phyloP scores from a whole-genome alignment of 2,113 vertebrate genomes.

The Brachyhypopomus gauderio region DNA sequence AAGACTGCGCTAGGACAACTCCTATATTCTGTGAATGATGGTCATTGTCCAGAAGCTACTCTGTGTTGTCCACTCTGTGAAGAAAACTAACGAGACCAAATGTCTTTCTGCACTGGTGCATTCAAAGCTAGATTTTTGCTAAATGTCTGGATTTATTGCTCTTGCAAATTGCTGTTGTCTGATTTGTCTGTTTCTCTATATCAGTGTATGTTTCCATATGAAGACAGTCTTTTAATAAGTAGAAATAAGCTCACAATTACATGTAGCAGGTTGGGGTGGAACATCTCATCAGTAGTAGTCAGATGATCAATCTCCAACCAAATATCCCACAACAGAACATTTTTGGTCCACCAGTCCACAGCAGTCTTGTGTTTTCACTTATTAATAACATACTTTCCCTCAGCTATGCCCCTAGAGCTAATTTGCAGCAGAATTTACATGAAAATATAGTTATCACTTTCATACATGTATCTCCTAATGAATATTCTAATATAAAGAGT shows the following conservation, averaged over 20 bases:
- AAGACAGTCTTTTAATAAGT: conserved; percentile 13
- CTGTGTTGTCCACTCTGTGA: conserved; percentile 14
- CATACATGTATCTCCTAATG: not conserved
- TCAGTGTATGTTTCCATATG: not conserved
- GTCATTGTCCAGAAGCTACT: conserved; percentile 31
- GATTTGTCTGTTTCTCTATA: conserved; percentile 5
- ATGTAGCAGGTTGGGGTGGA: not conserved
- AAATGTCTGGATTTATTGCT: conserved; percentile 31
- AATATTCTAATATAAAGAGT: not conserved
- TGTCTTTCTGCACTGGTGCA: conserved; percentile 34
- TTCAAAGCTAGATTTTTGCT: conserved; percentile 24
- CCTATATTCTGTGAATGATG: conserved; percentile 24
- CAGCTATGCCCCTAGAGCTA: no score
- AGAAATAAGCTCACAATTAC: conserved; percentile 17
- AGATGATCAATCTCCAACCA: no score
- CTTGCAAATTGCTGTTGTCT: not conserved
- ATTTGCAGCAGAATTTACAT: no score
- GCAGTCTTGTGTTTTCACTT: no score
- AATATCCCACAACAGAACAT: no score
- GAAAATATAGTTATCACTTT: no score
- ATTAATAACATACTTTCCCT: no score
- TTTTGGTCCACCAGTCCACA: no score
- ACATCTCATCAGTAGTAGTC: no score
- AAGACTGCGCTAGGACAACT: conserved; percentile 1
- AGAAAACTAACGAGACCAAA: conserved; percentile 45